Evolutionary conservation across 2,113 vertebrate genomes (phyloP).

Genomic region (Melozone crissalis): DNA sequence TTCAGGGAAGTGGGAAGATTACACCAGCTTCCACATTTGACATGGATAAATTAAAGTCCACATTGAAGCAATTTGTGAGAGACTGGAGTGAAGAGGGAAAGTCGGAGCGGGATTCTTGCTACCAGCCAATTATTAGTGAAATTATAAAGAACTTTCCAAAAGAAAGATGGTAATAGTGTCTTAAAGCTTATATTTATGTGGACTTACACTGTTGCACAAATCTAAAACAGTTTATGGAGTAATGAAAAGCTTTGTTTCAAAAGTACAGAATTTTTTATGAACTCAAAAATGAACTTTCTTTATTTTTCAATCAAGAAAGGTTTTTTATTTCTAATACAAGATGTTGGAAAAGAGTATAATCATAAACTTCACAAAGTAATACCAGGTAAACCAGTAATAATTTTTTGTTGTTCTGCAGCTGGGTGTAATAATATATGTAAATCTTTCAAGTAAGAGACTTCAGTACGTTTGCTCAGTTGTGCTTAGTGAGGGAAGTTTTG

Average conservation of each 20-base stretch:
- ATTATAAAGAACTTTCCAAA: slow-evolving; percentile 91
- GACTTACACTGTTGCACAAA: background rate
- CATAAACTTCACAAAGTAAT: background rate
- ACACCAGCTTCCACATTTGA: slow-evolving; percentile 94
- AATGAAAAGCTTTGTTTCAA: background rate
- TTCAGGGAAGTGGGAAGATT: slow-evolving; percentile 80
- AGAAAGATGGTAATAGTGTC: slow-evolving; percentile 85
- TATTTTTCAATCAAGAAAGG: background rate
- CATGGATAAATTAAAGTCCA: slow-evolving; percentile 99
- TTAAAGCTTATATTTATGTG: slow-evolving; percentile 29
- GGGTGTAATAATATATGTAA: background rate
- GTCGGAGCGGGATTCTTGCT: slow-evolving; percentile 92
- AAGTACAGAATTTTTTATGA: background rate
- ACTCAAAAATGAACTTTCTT: background rate
- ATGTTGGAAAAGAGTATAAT: background rate
- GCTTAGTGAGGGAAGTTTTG: background rate
- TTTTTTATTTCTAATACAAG: background rate
- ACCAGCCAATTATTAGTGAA: slow-evolving; percentile 92
- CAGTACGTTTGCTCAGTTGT: background rate
- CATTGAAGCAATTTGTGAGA: slow-evolving; percentile 97
- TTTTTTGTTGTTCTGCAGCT: background rate
- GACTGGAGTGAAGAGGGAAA: slow-evolving; percentile 96
- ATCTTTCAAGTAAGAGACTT: background rate
- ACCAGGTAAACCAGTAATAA: background rate
- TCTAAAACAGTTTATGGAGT: background rate